phyloP scores from a whole-genome alignment of 2,888 invertebrate genomes.

The Metacarcinus magister region DNA sequence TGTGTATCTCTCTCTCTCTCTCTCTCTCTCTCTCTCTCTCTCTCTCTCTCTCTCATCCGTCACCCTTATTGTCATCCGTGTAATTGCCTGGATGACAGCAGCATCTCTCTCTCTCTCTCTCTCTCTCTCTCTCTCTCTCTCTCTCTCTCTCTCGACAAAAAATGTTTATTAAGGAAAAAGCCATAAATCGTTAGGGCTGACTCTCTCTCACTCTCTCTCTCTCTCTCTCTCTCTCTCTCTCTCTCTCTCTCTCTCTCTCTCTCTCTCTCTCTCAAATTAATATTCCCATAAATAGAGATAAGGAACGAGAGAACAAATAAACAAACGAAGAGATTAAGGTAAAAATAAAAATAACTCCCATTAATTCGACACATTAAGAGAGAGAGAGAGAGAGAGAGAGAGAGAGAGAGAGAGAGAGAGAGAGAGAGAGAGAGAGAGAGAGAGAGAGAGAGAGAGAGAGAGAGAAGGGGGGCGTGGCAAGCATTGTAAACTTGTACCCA shows the following conservation, averaged over 20 bases:
- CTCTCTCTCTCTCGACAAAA: neutral
- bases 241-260: no score
- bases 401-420: neutral
- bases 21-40: slow-evolving; percentile 26
- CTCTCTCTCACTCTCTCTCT: slow-evolving; percentile 42
- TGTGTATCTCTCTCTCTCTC: neutral
- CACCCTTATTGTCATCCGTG: neutral
- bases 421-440: neutral
- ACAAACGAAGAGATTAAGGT: neutral
- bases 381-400: neutral
- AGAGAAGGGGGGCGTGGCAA: neutral
- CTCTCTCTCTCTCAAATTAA: no score
- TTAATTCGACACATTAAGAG: neutral
- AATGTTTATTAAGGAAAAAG: neutral
- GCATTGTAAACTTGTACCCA: neutral
- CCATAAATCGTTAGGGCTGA: neutral
- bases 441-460: neutral
- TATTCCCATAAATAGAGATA: neutral
- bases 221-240: slow-evolving; percentile 56
- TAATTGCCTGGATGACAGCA: neutral
- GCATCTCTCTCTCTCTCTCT: slow-evolving; percentile 5
- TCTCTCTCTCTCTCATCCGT: no score
- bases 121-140: neutral
- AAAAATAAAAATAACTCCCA: neutral
- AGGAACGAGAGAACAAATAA: neutral